Percentiles rank a stretch among this genome's conserved stretches.
phyloP scores from a whole-genome alignment of 2,797 vertebrate genomes.

The Cygnus olor region DNA sequence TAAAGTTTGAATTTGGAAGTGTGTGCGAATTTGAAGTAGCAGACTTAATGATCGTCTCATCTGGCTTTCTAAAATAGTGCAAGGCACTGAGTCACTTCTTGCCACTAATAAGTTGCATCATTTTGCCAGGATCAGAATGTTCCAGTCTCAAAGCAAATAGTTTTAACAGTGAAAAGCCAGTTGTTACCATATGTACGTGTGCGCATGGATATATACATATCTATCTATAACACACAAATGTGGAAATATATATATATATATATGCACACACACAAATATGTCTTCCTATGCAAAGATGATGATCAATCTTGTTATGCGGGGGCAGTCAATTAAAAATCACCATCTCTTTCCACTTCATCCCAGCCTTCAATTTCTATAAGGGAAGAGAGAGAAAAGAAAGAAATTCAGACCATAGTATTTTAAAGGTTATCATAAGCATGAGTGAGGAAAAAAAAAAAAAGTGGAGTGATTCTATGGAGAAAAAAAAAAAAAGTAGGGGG shows the following conservation, averaged over 20 bases:
- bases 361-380: not conserved
- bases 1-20: constrained; percentile 54
- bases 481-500: not conserved
- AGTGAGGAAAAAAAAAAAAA: not conserved
- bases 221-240: too few species aligned
- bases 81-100: constrained; percentile 60
- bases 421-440: not conserved
- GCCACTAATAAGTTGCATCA: constrained; percentile 56
- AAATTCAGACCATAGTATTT: not conserved
- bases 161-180: constrained; percentile 39
- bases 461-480: not conserved
- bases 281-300: not conserved
- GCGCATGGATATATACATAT: not conserved
- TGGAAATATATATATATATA: too few species aligned
- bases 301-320: not conserved
- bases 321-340: not conserved
- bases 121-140: constrained; percentile 65
- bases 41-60: constrained; percentile 24
- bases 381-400: not conserved
- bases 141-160: constrained; percentile 57
- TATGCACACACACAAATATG: not conserved
- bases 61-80: constrained; percentile 59
- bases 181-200: constrained; percentile 22
- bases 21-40: not conserved
- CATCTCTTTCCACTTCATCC: not conserved